Percentiles rank a stretch among this genome's conserved stretches.
These are phyloP conservation scores for Rhizoglyphus robini DNA, from an alignment of 1,140 invertebrate species.

Conservation along the genomic window DNA sequence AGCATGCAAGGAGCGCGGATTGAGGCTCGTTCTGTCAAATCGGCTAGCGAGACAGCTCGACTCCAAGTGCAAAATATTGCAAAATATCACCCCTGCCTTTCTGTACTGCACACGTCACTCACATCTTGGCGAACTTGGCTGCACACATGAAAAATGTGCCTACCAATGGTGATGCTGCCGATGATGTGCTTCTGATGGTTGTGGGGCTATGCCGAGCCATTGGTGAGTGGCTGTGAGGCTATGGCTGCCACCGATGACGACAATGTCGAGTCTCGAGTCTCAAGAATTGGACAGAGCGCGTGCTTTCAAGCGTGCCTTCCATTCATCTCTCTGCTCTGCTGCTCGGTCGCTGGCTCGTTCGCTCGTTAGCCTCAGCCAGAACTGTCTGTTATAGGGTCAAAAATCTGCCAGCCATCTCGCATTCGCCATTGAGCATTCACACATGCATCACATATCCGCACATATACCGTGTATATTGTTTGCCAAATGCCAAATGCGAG, in stretches of 20 bases:
- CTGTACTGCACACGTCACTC: slow-evolving; percentile 13
- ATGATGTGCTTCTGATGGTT: background rate
- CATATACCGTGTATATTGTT: background rate
- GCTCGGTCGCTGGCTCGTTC: background rate
- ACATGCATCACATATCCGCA: background rate
- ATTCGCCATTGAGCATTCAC: background rate
- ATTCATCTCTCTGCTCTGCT: background rate
- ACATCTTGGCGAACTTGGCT: background rate
- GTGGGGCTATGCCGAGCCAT: background rate
- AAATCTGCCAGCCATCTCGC: background rate
- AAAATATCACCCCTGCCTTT: too few species aligned
- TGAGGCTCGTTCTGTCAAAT: too few species aligned
- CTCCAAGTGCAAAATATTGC: too few species aligned
- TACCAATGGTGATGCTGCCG: background rate
- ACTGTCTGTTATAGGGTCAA: slow-evolving; percentile 6
- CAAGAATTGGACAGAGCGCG: background rate
- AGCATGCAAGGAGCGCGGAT: too few species aligned
- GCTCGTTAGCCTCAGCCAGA: background rate
- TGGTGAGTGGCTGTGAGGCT: background rate
- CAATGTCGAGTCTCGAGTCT: background rate
- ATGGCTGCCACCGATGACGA: background rate
- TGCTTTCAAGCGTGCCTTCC: slow-evolving; percentile 8
- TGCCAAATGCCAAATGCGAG: slow-evolving; percentile 8
- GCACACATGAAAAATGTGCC: background rate
- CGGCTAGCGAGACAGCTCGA: too few species aligned